These are phyloP conservation scores for Thecophora atra DNA, from an alignment of 2,888 invertebrate genomes.

Conservation along the genomic window DNA sequence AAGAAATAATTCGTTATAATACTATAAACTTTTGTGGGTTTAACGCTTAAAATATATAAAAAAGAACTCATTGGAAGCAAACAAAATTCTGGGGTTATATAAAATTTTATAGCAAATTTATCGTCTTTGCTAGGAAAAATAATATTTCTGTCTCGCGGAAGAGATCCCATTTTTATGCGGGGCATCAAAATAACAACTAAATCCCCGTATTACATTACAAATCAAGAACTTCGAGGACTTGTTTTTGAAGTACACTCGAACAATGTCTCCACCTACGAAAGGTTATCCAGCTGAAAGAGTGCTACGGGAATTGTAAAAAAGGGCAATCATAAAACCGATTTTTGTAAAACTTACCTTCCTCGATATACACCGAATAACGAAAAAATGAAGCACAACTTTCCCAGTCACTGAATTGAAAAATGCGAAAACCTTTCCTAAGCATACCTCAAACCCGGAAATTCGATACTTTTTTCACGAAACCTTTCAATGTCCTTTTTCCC, in stretches of 20 bases:
- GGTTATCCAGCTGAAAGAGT: background rate
- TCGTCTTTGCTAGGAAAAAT: too few species aligned
- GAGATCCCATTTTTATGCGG: background rate
- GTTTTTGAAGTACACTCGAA: constrained; percentile 6
- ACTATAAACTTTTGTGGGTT: too few species aligned
- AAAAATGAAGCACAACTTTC: background rate
- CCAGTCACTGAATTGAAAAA: background rate
- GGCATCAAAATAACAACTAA: background rate
- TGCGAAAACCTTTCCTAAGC: constrained; percentile 9
- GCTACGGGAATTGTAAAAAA: background rate
- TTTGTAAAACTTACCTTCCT: too few species aligned
- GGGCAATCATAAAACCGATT: background rate
- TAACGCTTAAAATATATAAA: too few species aligned
- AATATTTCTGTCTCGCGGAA: too few species aligned
- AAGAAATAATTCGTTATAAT: too few species aligned
- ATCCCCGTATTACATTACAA: constrained; percentile 9
- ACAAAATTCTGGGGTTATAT: too few species aligned
- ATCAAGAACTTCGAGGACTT: background rate
- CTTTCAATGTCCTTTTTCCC: constrained; percentile 27
- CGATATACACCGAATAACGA: too few species aligned
- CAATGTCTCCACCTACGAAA: background rate
- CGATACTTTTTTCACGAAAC: constrained; percentile 31
- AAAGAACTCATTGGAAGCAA: too few species aligned
- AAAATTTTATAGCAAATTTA: too few species aligned
- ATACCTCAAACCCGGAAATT: constrained; percentile 22